phyloP scores from a whole-genome alignment of 2,888 invertebrate genomes.

The Catocala nupta region DNA sequence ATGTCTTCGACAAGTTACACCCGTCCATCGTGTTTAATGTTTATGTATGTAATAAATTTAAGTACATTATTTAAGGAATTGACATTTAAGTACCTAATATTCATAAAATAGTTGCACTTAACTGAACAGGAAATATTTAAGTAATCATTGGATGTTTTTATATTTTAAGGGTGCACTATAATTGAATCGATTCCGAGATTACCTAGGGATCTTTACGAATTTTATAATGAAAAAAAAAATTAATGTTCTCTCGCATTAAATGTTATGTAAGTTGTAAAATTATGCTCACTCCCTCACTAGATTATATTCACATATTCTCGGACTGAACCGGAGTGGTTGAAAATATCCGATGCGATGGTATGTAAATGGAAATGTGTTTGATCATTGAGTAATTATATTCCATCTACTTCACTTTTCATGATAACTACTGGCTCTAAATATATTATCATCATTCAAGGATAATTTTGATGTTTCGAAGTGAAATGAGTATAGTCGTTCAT shows the following conservation, averaged over 20 bases:
- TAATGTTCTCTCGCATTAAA: constrained; percentile 73
- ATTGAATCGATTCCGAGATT: constrained; percentile 58
- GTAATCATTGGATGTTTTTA: constrained; percentile 78
- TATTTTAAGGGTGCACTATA: constrained; percentile 79
- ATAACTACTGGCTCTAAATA: constrained; percentile 56
- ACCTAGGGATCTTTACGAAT: constrained; percentile 74
- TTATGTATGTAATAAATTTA: constrained; percentile 78
- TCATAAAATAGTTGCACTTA: constrained; percentile 80
- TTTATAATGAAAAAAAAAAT: constrained; percentile 70
- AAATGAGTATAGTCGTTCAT: constrained; percentile 61
- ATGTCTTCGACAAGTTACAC: constrained; percentile 84
- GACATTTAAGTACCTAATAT: constrained; percentile 79
- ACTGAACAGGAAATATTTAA: constrained; percentile 75
- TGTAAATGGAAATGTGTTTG: constrained; percentile 38
- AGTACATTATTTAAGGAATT: constrained; percentile 82
- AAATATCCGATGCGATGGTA: constrained; percentile 33
- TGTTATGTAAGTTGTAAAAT: constrained; percentile 72
- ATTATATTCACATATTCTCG: constrained; percentile 59
- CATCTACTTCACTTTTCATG: constrained; percentile 51
- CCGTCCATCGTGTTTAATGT: constrained; percentile 86
- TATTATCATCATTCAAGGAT: constrained; percentile 48
- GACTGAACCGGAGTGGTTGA: constrained; percentile 46
- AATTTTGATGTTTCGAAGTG: constrained; percentile 57
- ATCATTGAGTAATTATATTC: constrained; percentile 48
- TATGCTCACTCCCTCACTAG: constrained; percentile 77